phyloP scores from a whole-genome alignment of 1,140 invertebrate species.

The Helicoverpa armigera region DNA sequence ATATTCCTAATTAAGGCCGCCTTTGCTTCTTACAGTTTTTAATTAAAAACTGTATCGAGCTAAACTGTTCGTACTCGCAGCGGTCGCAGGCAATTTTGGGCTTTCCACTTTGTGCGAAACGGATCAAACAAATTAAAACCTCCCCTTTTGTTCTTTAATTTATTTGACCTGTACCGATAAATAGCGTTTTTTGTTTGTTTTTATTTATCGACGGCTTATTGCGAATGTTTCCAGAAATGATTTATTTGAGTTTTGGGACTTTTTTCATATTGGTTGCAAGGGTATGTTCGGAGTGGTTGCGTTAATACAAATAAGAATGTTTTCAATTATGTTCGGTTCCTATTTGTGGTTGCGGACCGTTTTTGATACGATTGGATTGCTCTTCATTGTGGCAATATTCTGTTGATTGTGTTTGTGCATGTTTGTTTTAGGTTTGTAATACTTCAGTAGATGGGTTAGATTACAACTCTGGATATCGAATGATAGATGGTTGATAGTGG shows the following conservation, averaged over 20 bases:
- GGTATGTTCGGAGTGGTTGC: conserved; percentile 11
- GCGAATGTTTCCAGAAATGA: conserved; percentile 46
- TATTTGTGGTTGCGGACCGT: neutral
- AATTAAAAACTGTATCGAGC: conserved; percentile 35
- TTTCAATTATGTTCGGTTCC: neutral
- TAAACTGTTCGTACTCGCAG: conserved; percentile 25
- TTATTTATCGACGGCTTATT: conserved; percentile 56
- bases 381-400: too few relatives aligned
- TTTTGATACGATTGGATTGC: too few relatives aligned
- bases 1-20: conserved; percentile 14
- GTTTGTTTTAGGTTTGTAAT: too few relatives aligned
- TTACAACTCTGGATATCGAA: too few relatives aligned
- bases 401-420: too few relatives aligned
- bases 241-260: conserved; percentile 41
- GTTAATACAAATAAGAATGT: neutral
- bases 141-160: conserved; percentile 52
- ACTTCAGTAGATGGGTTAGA: too few relatives aligned
- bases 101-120: conserved; percentile 49
- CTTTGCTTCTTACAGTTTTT: conserved; percentile 41
- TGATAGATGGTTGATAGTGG: too few relatives aligned
- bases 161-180: conserved; percentile 53
- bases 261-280: conserved; percentile 35
- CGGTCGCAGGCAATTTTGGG: conserved; percentile 23
- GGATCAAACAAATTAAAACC: conserved; percentile 55
- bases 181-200: conserved; percentile 50